phyloP scores from a whole-genome alignment of 2,113 vertebrate genomes.

The Aplodontia rufa region DNA sequence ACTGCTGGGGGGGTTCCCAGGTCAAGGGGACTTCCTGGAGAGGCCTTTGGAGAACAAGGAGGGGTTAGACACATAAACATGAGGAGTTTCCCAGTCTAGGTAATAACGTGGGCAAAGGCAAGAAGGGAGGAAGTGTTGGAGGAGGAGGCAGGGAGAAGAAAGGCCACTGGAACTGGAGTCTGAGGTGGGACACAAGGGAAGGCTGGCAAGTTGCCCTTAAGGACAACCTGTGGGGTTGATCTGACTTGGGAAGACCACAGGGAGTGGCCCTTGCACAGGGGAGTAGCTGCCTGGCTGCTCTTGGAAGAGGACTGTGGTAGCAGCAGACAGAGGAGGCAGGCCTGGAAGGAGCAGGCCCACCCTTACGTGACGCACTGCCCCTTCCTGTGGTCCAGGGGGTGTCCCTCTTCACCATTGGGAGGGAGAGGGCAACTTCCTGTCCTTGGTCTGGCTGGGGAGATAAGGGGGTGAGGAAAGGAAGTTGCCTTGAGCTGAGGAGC shows the following conservation, averaged over 20 bases:
- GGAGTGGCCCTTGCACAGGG: neutral
- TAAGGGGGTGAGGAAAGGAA: slow-evolving; percentile 72
- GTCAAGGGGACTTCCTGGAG: neutral
- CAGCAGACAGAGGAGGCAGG: neutral
- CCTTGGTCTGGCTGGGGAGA: slow-evolving; percentile 62
- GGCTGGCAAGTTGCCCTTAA: neutral
- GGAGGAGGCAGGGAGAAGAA: neutral
- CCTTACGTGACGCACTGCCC: neutral
- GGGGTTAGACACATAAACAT: neutral
- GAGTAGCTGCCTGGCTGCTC: neutral
- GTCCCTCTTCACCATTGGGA: slow-evolving; percentile 4
- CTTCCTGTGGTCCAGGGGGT: slow-evolving; percentile 27
- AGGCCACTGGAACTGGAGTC: neutral
- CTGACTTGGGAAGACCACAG: neutral
- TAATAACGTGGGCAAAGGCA: neutral
- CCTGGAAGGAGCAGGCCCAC: neutral
- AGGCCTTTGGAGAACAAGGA: neutral
- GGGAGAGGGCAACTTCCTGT: slow-evolving; percentile 66
- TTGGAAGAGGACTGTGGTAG: neutral
- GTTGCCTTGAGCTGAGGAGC: slow-evolving; percentile 53
- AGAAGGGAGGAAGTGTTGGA: neutral
- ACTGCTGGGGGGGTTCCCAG: too few relatives aligned
- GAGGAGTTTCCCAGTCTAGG: neutral
- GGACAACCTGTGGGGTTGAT: neutral
- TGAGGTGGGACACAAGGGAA: neutral